A percentile compares a stretch with the other conserved stretches of the same genome.
Evolutionary conservation across 2,888 invertebrate genomes (phyloP).

Genomic region (Griposia aprilina): DNA sequence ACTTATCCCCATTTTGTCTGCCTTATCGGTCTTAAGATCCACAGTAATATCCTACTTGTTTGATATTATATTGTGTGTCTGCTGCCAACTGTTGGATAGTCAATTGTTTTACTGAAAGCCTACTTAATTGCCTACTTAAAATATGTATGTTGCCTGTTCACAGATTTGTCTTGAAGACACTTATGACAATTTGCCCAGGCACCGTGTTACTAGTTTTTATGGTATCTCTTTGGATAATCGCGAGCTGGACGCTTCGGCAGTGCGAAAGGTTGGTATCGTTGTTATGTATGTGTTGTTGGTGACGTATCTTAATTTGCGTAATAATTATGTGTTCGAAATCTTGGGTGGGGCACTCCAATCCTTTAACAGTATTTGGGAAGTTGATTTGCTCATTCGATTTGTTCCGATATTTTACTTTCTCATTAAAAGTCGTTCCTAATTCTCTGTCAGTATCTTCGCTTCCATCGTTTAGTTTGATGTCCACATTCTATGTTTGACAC

Average conservation of each 20-base stretch:
- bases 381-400: constrained; percentile 66
- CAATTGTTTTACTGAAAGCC: background rate
- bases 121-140: background rate
- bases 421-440: constrained; percentile 55
- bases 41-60: background rate
- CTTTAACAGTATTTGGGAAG: constrained; percentile 49
- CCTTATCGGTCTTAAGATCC: background rate
- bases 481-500: constrained; percentile 74
- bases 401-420: constrained; percentile 58
- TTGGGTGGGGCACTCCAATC: constrained; percentile 49
- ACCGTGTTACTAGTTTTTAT: constrained; percentile 99
- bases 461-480: constrained; percentile 78
- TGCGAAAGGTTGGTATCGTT: constrained; percentile 97
- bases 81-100: background rate
- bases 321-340: constrained; percentile 55
- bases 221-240: constrained; percentile 99
- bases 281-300: constrained; percentile 69
- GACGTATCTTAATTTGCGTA: constrained; percentile 67
- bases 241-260: constrained; percentile 99
- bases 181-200: constrained; percentile 99
- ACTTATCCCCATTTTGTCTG: background rate
- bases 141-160: constrained; percentile 53
- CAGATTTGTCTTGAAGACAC: constrained; percentile 98
- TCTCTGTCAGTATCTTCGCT: constrained; percentile 79
- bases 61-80: background rate